Evolutionary conservation across 2,113 vertebrate genomes (phyloP).

Genomic region (Sorex araneus): DNA sequence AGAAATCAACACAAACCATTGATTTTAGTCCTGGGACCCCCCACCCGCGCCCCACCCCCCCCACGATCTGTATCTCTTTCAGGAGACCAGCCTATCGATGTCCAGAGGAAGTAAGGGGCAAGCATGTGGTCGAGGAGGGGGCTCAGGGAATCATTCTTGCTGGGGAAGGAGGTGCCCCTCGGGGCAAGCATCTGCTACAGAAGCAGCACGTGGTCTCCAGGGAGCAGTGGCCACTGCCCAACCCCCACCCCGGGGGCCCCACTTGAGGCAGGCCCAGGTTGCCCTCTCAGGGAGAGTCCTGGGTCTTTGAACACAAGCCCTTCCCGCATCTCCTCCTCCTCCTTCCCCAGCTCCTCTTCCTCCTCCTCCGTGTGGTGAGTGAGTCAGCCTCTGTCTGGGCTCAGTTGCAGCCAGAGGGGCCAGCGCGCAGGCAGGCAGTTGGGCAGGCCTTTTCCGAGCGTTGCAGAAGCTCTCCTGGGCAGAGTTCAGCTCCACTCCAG

Average conservation of each 20-base stretch:
- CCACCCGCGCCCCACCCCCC: too few species aligned
- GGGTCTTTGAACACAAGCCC: conserved; percentile 15
- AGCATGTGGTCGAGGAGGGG: background rate
- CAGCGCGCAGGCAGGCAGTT: conserved; percentile 77
- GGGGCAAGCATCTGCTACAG: background rate
- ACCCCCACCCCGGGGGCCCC: background rate
- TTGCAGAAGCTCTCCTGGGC: conserved; percentile 78
- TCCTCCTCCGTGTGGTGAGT: conserved; percentile 82
- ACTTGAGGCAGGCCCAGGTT: conserved; percentile 18
- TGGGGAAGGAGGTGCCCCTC: background rate
- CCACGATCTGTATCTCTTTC: background rate
- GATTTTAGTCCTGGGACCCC: conserved; percentile 32
- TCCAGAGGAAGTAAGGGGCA: background rate
- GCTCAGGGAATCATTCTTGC: conserved; percentile 36
- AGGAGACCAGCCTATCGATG: background rate
- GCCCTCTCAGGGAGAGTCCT: background rate
- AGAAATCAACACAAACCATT: background rate
- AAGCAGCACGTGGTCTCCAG: background rate
- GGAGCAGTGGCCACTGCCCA: background rate
- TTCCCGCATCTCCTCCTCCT: conserved; percentile 53
- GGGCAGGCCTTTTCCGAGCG: conserved; percentile 60
- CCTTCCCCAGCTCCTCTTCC: conserved; percentile 51
- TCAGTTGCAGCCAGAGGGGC: conserved; percentile 83
- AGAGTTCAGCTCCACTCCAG: conserved; percentile 71
- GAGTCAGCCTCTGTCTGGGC: conserved; percentile 86